Evolutionary conservation across 2,888 invertebrate genomes (phyloP).

Genomic region (Sicus ferrugineus): DNA sequence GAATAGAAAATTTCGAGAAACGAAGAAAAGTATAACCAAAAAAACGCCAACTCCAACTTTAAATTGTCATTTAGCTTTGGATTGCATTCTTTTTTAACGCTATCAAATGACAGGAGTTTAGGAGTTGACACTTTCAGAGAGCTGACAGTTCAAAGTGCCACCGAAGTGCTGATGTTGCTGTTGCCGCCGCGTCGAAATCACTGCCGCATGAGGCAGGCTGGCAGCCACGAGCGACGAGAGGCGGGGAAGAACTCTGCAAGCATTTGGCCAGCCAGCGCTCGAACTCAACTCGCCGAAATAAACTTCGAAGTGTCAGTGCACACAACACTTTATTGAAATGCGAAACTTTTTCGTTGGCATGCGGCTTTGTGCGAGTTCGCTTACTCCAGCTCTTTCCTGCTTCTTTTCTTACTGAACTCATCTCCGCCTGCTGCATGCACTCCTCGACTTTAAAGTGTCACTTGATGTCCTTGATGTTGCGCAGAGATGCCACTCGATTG

Average conservation of each 20-base stretch:
- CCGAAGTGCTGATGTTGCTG: not conserved
- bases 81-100: not conserved
- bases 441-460: not conserved
- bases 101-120: not conserved
- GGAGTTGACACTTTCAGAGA: not conserved
- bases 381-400: too few species aligned
- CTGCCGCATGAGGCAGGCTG: not conserved
- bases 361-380: slow-evolving; percentile 16
- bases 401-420: not conserved
- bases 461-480: not conserved
- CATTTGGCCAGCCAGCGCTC: slow-evolving; percentile 5
- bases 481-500: not conserved
- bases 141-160: not conserved
- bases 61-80: not conserved
- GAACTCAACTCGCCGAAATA: not conserved
- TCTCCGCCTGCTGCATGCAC: not conserved
- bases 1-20: not conserved
- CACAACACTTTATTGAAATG: slow-evolving; percentile 30
- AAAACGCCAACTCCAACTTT: not conserved
- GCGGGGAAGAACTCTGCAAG: not conserved
- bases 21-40: not conserved
- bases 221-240: not conserved
- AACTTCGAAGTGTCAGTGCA: not conserved
- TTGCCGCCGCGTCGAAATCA: not conserved
- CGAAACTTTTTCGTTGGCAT: slow-evolving; percentile 22